Base-by-base conservation (phyloP, 2,888 invertebrate genomes). In the Hirudinaria manillensis region DNA sequence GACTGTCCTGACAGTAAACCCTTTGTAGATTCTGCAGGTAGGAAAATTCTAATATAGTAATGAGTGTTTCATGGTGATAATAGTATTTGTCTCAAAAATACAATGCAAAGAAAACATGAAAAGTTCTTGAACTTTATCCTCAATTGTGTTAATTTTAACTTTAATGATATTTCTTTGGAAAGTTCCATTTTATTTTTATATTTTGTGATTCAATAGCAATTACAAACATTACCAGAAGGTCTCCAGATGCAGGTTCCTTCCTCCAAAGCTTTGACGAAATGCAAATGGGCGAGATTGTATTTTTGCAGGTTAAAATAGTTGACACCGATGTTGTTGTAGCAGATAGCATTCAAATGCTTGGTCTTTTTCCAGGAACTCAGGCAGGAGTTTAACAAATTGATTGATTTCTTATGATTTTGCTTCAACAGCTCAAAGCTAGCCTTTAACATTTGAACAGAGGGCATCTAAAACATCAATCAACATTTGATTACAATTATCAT, bases 321-420 rank as follows among this genome's bases (percentile, higher is more conserved):
- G 73, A 91, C 90, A 67, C 91, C 93, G 82, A 93, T 89, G 82
- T 93, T 93, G 83, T 93, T 94, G 82, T 91, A 91, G 81, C 91
- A 90, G 83, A 90, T 86, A 72, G 89, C 87, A 29, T 88, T 86
- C 16, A 89, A 86, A 76, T 88, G 89, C 84, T 90, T 90, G 2
- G 90, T 90, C 36, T 45, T 55, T 10, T 38, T 53, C 29, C 72
- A 45, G 68, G 78, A 78, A 6, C 81, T 80, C 16, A 81, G 80
- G 6, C 81, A 76, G 51, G 82, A 81, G 76, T 84, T 81, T 76
- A 90, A 84, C 38, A 89, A 85, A 84, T 89, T 89, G 70, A 89
- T 86, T 0, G 90, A 87, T 81, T 90, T 89, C 77, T 87, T 86
- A 77, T 88, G 88, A 83, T 90, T 90, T 32, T 90, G 90, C 78